Conservation (phyloP, 2,888 invertebrate genomes). For the Lottia scabra region DNA sequence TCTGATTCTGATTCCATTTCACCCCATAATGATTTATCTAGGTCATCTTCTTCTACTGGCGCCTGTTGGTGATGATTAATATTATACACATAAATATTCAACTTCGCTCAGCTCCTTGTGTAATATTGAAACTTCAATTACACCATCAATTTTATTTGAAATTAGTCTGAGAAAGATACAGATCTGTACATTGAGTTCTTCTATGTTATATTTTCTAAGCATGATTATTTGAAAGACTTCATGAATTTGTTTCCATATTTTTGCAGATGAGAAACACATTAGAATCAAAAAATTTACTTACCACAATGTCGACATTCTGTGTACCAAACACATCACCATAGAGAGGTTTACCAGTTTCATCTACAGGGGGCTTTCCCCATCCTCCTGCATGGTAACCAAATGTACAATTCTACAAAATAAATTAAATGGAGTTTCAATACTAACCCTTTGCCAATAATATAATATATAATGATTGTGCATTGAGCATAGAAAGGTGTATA, state of each 20-base stretch:
- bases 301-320: constrained; percentile 59
- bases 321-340: constrained; percentile 99
- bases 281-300: too few species aligned
- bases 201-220: too few species aligned
- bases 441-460: too few species aligned
- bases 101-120: not conserved
- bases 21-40: constrained; percentile 96
- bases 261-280: too few species aligned
- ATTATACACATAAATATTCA: too few species aligned
- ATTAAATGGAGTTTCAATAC: not conserved
- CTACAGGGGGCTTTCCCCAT: constrained; percentile 99
- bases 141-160: too few species aligned
- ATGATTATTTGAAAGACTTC: too few species aligned
- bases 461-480: too few species aligned
- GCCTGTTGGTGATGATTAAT: constrained; percentile 32
- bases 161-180: too few species aligned
- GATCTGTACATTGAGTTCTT: too few species aligned
- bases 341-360: constrained; percentile 95
- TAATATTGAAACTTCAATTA: not conserved
- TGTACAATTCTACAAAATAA: constrained; percentile 77
- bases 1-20: constrained; percentile 94
- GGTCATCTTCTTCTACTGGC: constrained; percentile 83
- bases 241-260: too few species aligned
- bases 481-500: too few species aligned
- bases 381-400: constrained; percentile 99